Conservation (phyloP, 2,113 vertebrate genomes). For the Lipophrys pholis region DNA sequence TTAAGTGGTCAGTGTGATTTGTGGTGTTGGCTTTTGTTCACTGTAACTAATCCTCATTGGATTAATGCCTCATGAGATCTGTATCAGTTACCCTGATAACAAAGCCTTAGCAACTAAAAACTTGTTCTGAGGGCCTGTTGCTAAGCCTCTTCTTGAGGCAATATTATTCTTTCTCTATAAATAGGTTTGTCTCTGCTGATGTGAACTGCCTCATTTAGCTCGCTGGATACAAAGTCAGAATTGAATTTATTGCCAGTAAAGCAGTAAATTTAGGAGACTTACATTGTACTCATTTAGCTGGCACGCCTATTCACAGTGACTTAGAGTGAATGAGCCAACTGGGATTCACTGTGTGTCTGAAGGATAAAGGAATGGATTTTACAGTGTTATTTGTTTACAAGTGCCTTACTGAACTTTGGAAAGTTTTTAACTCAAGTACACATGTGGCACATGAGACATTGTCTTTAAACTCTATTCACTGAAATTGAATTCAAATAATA, state of each 20-base stretch:
- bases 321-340: not conserved
- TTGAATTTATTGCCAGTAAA: slow-evolving; percentile 23
- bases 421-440: not conserved
- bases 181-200: slow-evolving; percentile 56
- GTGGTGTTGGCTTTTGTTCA: slow-evolving; percentile 26
- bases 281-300: slow-evolving; percentile 47
- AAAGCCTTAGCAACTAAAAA: slow-evolving; percentile 72
- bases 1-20: slow-evolving; percentile 23
- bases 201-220: slow-evolving; percentile 52
- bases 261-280: slow-evolving; percentile 36
- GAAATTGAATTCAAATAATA: not conserved
- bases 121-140: slow-evolving; percentile 59
- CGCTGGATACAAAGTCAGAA: slow-evolving; percentile 39
- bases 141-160: slow-evolving; percentile 58
- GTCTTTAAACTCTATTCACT: not conserved
- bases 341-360: not conserved
- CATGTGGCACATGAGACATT: not conserved
- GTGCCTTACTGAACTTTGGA: not conserved
- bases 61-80: slow-evolving; percentile 30
- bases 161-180: slow-evolving; percentile 62
- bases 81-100: slow-evolving; percentile 49
- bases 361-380: not conserved
- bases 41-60: slow-evolving; percentile 42
- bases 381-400: not conserved
- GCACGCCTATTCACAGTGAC: not conserved